Evolutionary conservation across 2,113 vertebrate genomes (phyloP).

Genomic region (Tragelaphus buxtoni): DNA sequence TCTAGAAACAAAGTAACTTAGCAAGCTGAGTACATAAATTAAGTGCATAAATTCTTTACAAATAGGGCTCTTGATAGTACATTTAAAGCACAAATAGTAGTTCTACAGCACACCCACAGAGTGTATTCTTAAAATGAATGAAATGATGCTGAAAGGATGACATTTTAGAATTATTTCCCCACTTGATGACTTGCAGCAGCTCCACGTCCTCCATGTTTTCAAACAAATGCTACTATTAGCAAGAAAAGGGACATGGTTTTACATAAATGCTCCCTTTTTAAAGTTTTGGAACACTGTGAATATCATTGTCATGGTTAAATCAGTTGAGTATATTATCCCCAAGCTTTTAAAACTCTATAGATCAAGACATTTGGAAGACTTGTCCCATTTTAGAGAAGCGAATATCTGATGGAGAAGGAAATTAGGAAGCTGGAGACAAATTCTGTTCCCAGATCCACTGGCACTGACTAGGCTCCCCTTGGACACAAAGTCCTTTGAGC

Average conservation of each 20-base stretch:
- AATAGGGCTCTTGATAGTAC: constrained; percentile 54
- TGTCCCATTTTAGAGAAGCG: not conserved
- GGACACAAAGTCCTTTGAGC: not conserved
- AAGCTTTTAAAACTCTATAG: not conserved
- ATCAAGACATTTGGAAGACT: not conserved
- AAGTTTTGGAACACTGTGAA: constrained; percentile 14
- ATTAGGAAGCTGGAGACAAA: not conserved
- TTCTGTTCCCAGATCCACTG: not conserved
- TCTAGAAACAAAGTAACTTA: constrained; percentile 57
- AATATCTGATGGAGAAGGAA: not conserved
- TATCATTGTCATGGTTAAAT: constrained; percentile 44
- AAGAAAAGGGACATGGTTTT: not conserved
- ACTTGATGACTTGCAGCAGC: not conserved
- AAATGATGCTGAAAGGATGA: constrained; percentile 53
- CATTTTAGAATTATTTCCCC: constrained; percentile 54
- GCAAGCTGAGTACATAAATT: constrained; percentile 64
- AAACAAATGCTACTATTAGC: constrained; percentile 34
- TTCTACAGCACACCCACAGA: constrained; percentile 48
- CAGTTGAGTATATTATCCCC: constrained; percentile 38
- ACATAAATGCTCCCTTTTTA: constrained; percentile 19
- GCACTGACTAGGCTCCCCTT: not conserved
- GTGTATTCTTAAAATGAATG: constrained; percentile 73
- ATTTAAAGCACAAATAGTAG: constrained; percentile 48
- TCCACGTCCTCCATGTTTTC: constrained; percentile 39
- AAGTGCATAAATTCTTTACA: constrained; percentile 64